A percentile compares a stretch with the other conserved stretches of the same genome.
These are phyloP conservation scores for Elanus axillaris DNA, from an alignment of 2,113 vertebrate species.

Conservation along the genomic window DNA sequence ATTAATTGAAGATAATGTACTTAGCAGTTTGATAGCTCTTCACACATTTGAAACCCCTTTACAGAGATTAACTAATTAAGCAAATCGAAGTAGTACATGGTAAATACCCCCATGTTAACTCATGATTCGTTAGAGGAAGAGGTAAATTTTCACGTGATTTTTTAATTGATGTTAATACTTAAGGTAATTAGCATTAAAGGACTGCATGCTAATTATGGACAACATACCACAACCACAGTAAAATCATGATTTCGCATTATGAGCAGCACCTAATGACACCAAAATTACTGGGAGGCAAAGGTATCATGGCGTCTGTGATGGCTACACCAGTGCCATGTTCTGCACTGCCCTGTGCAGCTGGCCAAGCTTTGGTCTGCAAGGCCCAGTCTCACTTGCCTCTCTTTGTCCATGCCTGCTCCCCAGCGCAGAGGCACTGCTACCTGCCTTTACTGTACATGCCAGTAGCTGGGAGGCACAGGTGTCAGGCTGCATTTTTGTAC, in stretches of 20 bases:
- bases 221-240: neutral
- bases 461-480: neutral
- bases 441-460: neutral
- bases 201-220: constrained; percentile 14
- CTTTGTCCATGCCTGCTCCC: neutral
- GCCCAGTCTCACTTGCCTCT: neutral
- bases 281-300: neutral
- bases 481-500: neutral
- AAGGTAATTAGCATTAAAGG: constrained; percentile 21
- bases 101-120: constrained; percentile 15
- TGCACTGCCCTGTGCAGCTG: neutral
- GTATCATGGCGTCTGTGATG: neutral
- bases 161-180: constrained; percentile 41
- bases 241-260: constrained; percentile 18
- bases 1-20: constrained; percentile 48
- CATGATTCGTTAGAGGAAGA: constrained; percentile 10
- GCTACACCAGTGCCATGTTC: neutral
- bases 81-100: constrained; percentile 4
- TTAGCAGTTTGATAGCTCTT: constrained; percentile 48
- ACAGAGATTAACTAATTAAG: constrained; percentile 55
- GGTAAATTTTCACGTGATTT: constrained; percentile 33
- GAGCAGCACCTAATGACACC: neutral
- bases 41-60: constrained; percentile 29
- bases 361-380: neutral
- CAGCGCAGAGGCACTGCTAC: neutral